phyloP scores from a whole-genome alignment of 2,113 vertebrate genomes.

The Trachemys scripta region DNA sequence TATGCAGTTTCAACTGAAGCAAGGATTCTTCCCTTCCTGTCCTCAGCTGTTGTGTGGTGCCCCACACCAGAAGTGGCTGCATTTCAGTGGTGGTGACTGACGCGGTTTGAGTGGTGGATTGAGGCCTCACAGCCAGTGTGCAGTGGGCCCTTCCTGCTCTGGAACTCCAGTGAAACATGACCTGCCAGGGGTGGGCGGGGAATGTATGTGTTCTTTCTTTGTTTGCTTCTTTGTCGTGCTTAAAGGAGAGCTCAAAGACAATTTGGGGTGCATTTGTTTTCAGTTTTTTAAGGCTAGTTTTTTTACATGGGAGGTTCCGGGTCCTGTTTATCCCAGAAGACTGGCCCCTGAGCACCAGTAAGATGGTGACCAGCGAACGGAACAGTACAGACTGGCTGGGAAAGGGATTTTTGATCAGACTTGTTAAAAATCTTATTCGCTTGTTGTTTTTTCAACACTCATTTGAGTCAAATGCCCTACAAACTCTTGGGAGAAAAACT shows the following conservation, averaged over 20 bases:
- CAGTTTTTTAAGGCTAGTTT: background rate
- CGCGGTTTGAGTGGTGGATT: no score
- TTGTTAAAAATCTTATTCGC: background rate
- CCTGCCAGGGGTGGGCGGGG: no score
- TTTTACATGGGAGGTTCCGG: background rate
- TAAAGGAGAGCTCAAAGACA: no score
- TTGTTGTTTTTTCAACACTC: background rate
- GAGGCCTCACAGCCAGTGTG: no score
- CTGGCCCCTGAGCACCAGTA: no score
- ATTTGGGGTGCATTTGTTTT: background rate
- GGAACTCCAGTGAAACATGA: no score
- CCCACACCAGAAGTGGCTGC: background rate
- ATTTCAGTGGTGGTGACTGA: background rate
- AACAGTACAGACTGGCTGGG: background rate
- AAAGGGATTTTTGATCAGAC: background rate
- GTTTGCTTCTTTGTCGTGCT: no score
- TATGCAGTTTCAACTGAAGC: background rate
- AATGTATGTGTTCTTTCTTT: no score
- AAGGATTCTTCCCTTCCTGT: background rate
- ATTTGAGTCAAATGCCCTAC: background rate
- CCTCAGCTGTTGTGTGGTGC: background rate
- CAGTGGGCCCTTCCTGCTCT: no score
- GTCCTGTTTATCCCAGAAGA: no score
- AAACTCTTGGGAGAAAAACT: background rate
- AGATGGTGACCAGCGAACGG: background rate